Evolutionary conservation across 2,888 invertebrate species (phyloP).

Genomic region (Sinodicranocentrus sp.): DNA sequence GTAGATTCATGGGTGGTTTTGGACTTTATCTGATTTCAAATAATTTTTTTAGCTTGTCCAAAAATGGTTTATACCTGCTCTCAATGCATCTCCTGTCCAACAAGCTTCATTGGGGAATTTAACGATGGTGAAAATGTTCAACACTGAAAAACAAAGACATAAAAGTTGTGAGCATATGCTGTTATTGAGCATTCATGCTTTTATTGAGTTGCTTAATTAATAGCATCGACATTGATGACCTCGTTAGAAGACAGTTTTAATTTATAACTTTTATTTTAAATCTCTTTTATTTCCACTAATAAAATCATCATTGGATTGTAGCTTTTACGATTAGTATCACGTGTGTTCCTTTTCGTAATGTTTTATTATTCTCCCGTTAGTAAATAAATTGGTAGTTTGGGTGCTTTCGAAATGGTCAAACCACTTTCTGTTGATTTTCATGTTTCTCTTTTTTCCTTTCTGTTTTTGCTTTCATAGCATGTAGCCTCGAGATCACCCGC

Average conservation of each 20-base stretch:
- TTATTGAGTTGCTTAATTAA: conserved; percentile 16
- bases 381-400: no score
- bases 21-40: background rate
- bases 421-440: no score
- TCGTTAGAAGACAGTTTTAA: conserved; percentile 17
- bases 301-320: no score
- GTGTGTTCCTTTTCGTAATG: no score
- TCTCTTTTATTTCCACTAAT: no score
- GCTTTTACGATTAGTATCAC: no score
- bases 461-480: no score
- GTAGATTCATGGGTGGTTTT: background rate
- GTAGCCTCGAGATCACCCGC: no score
- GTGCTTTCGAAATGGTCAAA: no score
- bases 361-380: no score
- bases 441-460: no score
- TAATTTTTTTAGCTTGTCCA: background rate
- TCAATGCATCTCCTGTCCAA: conserved; percentile 75
- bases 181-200: background rate
- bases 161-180: background rate
- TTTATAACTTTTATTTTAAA: background rate
- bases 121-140: conserved; percentile 77
- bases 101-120: conserved; percentile 77
- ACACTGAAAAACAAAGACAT: conserved; percentile 72
- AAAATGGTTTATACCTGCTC: conserved; percentile 68
- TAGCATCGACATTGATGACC: conserved; percentile 26